Base-by-base conservation (phyloP, 2,888 invertebrate species). In the Seira musarum region DNA sequence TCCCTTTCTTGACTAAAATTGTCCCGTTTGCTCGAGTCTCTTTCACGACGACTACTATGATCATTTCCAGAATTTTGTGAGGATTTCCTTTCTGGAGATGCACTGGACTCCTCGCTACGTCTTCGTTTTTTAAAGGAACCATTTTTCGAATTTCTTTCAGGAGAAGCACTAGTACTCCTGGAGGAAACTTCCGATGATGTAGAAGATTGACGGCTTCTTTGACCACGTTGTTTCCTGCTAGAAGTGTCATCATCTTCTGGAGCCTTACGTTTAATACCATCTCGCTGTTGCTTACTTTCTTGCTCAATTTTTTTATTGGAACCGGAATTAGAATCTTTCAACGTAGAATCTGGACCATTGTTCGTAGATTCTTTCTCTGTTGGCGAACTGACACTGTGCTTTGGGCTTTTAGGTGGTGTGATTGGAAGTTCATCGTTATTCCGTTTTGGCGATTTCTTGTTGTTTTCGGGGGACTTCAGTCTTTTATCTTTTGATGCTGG, bases 1-100 rank as follows among this genome's bases (percentile, higher is more conserved):
- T 81, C 84, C 24, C 81, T 75, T 68, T 82, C 82, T 61, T 81
- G 76, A 61, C 82, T 84, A 8, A 61, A 60, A 19, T 69, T 79
- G 15, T 80, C 80, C 19, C 69, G 53, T 15, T 49, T 66, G 13
- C 19, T 63, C 22, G 5, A 75, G 67, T 60, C 69, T 67, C 8
- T 77, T 65, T 40, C 57, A n/a, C 21, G n/a, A 6, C 25, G 5
- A 25, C 10, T n/a, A 21, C 35, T 25, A 13, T 61, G 21, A 8
- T 17, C 10, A 10, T 1, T 61, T 1, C 57, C 60, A 1, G 71
- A 17, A n/a, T 22, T 19, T n/a, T 49, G 57, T 13, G 53, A 22
- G 17, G 77, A 25, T 5, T 70, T 70, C 65, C 46, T 64, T 30
- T 78, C 78, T 0, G 66, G 8, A 22, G 46, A 65, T 30, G 6